Base-by-base conservation (phyloP, 1,140 invertebrate species). In the Drosophila nigrodunni region DNA sequence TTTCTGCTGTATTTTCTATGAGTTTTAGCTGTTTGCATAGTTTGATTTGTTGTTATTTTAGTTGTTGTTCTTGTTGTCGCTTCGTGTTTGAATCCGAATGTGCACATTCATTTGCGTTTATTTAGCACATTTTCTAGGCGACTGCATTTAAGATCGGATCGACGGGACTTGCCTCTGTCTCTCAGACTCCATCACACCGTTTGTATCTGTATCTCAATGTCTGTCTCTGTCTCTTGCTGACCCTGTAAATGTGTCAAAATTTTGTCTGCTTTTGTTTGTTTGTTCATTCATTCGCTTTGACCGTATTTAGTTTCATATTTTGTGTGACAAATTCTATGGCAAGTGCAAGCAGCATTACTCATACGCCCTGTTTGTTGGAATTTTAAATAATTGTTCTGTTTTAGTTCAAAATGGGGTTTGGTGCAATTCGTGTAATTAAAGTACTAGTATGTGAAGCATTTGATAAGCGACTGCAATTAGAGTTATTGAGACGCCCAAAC, bases 71-170 rank as follows among this genome's bases (percentile, higher is more conserved):
- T 61, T 68, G 69, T 75, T 79, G 76, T 87, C 78, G 77, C 66
- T 82, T 83, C 67, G 82, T 69, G 64, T 87, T 83, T 89, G 66
- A 74, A 80, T 88, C 78, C 64, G 77, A 87, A 82, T 87, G 71
- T 87, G 83, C 73, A 82, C 85, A 88, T 80, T 87, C 73, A 87
- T 87, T 88, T 80, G 80, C 70, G 73, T 87, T 87, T 88, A 69
- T 57, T 87, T 87, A 83, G 83, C 83, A 87, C 83, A 83, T 83
- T 87, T 83, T 83, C 74, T 60, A 87, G 43, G 77, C 69, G 77
- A 83, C 64, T 88, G 80, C 61, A 71, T 74, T 66, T 77, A 47
- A n/a, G 55, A 66, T 66, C 34, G 30, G 13, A 52, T 70, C 35
- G 34, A 10, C 39, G 64, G 41, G 50, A 50, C 55, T 68, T 34